phyloP scores from a whole-genome alignment of 2,113 vertebrate species.

The Hipposideros armiger region DNA sequence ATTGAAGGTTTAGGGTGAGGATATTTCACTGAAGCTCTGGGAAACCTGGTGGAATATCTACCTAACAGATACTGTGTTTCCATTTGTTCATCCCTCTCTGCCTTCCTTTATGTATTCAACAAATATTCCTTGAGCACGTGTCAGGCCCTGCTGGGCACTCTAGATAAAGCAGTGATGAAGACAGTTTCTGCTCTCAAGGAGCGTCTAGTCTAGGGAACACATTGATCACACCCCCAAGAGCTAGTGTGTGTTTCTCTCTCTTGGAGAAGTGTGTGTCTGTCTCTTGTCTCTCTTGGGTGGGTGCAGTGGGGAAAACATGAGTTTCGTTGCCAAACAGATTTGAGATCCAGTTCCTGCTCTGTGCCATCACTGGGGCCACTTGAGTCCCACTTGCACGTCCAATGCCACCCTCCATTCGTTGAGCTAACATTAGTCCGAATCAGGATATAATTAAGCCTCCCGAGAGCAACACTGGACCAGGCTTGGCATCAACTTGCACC shows the following conservation, averaged over 20 bases:
- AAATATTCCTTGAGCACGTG: not conserved
- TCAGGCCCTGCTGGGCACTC: not conserved
- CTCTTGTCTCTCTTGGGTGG: not conserved
- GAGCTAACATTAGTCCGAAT: not conserved
- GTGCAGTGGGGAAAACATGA: not conserved
- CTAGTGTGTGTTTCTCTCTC: not conserved
- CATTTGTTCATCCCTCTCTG: not conserved
- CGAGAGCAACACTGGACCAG: not conserved
- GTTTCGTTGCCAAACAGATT: not conserved
- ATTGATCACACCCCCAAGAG: not conserved
- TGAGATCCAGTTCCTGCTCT: not conserved
- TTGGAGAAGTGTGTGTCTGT: not conserved
- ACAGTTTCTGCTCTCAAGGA: not conserved
- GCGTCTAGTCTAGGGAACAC: not conserved
- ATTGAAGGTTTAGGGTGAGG: not conserved
- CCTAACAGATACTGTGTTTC: not conserved
- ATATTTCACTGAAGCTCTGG: not conserved
- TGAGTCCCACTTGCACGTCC: not conserved
- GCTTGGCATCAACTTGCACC: not conserved
- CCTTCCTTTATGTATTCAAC: not conserved
- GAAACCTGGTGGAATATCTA: not conserved
- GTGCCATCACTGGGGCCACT: not conserved
- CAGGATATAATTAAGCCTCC: not conserved
- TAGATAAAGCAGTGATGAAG: not conserved
- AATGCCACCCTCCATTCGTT: not conserved